Evolutionary conservation across 2,113 vertebrate species (phyloP), one percentile per base, ranked within the genome.

Genomic region (Lycaon pictus): DNA sequence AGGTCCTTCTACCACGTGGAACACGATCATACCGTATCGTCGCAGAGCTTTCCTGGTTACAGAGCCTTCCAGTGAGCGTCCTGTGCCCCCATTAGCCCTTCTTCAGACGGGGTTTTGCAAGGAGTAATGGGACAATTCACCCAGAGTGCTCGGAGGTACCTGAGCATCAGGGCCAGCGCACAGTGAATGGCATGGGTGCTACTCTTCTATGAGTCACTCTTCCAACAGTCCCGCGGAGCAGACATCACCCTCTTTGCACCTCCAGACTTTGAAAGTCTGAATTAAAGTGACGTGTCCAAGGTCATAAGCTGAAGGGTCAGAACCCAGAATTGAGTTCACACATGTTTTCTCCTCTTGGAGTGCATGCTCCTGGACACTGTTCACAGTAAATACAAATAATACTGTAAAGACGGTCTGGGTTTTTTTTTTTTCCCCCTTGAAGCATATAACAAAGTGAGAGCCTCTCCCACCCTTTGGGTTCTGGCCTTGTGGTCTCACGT

Each of bases 21-120:
- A 4, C 92, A 35, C 6, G 7, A 37, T 62, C 12, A 13, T 35
- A 29, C 29, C 11, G n/a, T 22, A 56, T 11, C 35, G 10, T 90
- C 17, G 35, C 4, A 81, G 63, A 63, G 9, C 9, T 83, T 91
- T 65, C 71, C 15, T 43, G 20, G 13, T 29, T n/a, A 95, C 13
- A 74, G 82, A 88, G 55, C 12, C 43, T 95, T 65, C 53, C 37
- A 83, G 71, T 15, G 13, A 43, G 43, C 43, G 7, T 43, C 43
- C 43, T 43, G 43, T 43, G 43, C 43, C 51, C n/a, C 43, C 12
- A 5, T 0, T 79, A 55, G 23, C 53, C 53, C 12, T 74, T 62
- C 22, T 53, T 94, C 81, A 71, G 35, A 29, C 53, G 29, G 84
- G 51, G 56, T 76, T 95, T 87, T 60, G 37, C 20, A 74, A 90